phyloP scores from a whole-genome alignment of 2,888 invertebrate genomes.

The Acanthosepion pharaonis region DNA sequence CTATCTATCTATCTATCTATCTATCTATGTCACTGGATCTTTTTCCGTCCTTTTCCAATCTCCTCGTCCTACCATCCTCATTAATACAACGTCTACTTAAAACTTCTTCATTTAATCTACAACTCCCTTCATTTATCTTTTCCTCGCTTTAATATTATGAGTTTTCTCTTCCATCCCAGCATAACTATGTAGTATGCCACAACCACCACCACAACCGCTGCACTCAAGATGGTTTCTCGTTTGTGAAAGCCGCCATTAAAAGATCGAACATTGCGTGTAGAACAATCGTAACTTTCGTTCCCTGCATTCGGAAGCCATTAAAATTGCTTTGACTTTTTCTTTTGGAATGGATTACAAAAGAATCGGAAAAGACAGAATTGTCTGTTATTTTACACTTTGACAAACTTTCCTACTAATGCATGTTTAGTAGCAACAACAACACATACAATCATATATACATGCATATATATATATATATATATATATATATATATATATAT shows the following conservation, averaged over 20 bases:
- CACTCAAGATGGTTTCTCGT: not conserved
- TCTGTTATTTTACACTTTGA: not conserved
- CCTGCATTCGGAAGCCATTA: not conserved
- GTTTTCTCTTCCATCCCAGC: not conserved
- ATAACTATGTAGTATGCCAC: not conserved
- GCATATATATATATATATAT: too few relatives aligned
- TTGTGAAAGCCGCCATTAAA: not conserved
- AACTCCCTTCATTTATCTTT: not conserved
- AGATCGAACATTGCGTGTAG: not conserved
- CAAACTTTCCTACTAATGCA: too few relatives aligned
- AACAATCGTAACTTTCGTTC: not conserved
- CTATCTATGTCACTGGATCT: too few relatives aligned
- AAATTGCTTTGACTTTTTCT: not conserved
- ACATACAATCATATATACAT: too few relatives aligned
- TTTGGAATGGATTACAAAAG: not conserved
- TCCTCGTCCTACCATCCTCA: too few relatives aligned
- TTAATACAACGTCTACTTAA: too few relatives aligned
- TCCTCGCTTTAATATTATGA: not conserved
- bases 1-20: too few relatives aligned
- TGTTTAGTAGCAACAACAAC: too few relatives aligned
- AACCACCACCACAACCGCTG: not conserved
- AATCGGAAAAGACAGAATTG: not conserved
- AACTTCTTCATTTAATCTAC: too few relatives aligned
- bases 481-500: too few relatives aligned
- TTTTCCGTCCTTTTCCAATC: too few relatives aligned